These are phyloP conservation scores for Halcyon chelicuti DNA, from an alignment of 2,797 vertebrate genomes.

Conservation along the genomic window DNA sequence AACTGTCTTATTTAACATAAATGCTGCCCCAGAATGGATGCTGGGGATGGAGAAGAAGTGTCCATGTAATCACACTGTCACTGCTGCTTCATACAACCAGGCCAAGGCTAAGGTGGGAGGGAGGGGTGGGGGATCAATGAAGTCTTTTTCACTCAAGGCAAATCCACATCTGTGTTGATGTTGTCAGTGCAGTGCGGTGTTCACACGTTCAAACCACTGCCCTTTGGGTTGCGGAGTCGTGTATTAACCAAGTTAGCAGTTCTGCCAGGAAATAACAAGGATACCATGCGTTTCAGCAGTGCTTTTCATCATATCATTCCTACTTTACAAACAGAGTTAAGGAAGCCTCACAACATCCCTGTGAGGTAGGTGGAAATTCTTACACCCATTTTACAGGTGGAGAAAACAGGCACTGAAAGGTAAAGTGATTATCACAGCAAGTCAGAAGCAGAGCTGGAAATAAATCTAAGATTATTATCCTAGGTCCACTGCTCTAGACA, in stretches of 20 bases:
- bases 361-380: conserved; percentile 68
- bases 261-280: conserved; percentile 63
- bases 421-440: conserved; percentile 58
- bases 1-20: background rate
- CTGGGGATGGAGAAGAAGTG: background rate
- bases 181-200: background rate
- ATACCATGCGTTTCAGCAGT: conserved; percentile 63
- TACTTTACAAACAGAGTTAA: conserved; percentile 71
- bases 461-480: conserved; percentile 63
- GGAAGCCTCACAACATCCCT: conserved; percentile 75
- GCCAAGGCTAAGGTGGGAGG: background rate
- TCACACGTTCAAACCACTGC: background rate
- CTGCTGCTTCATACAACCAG: background rate
- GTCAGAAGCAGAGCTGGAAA: conserved; percentile 61
- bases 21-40: background rate
- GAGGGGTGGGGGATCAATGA: background rate
- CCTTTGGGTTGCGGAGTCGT: background rate
- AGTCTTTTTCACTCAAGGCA: background rate
- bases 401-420: conserved; percentile 63
- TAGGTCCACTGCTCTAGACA: conserved; percentile 66
- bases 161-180: background rate
- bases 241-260: background rate
- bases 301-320: conserved; percentile 72
- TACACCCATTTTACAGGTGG: conserved; percentile 63
- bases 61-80: background rate